phyloP scores from a whole-genome alignment of 2,113 vertebrate genomes.

The Vombatus ursinus region DNA sequence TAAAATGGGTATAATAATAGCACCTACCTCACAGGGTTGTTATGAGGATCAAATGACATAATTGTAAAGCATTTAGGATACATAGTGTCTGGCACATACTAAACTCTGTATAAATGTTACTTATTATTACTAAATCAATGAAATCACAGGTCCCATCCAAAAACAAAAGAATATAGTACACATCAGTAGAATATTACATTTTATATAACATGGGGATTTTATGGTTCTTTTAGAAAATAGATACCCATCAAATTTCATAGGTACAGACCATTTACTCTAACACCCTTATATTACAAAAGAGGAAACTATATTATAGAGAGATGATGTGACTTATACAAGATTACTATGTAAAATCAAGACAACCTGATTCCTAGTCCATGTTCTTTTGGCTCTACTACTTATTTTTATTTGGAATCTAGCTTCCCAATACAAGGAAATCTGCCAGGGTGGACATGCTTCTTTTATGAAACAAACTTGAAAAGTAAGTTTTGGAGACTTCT shows the following conservation, averaged over 20 bases:
- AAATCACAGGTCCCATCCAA: neutral
- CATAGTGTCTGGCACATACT: neutral
- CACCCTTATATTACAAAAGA: neutral
- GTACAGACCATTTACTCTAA: neutral
- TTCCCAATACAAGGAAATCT: neutral
- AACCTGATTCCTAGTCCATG: neutral
- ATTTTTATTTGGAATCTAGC: neutral
- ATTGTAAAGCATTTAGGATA: neutral
- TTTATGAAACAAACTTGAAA: neutral
- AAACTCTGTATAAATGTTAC: neutral
- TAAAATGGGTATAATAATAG: neutral
- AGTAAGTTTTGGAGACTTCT: neutral
- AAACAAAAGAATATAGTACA: neutral
- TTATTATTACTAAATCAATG: neutral
- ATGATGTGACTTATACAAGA: neutral
- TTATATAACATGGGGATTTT: neutral
- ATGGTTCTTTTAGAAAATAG: neutral
- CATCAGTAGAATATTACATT: neutral
- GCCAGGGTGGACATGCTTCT: neutral
- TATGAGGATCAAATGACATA: neutral
- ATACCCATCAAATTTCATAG: neutral
- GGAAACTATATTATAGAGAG: too few species aligned
- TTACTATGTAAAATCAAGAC: neutral
- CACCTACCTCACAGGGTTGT: neutral
- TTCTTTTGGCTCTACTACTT: neutral